These are phyloP conservation scores for Pomatorhinus ruficollis DNA, from an alignment of 2,113 vertebrate genomes.

Conservation along the genomic window DNA sequence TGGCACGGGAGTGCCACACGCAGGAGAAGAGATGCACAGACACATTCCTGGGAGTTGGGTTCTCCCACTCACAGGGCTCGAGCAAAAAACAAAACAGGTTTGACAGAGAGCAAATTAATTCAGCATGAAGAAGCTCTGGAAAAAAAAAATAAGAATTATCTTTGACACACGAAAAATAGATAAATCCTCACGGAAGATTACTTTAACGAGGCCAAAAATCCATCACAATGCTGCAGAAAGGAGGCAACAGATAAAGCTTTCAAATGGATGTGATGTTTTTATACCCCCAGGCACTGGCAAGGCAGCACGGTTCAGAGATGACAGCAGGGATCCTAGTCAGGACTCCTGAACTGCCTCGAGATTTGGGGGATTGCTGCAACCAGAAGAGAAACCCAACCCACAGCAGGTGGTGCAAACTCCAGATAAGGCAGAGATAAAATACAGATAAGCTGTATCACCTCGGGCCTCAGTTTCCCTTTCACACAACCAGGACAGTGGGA, in stretches of 20 bases:
- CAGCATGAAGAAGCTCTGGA: background rate
- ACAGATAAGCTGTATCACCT: background rate
- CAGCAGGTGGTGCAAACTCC: background rate
- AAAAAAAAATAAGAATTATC: background rate
- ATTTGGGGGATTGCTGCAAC: background rate
- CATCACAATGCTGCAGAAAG: background rate
- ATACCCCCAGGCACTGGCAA: background rate
- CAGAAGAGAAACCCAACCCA: background rate
- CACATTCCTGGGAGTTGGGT: background rate
- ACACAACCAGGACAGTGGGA: background rate
- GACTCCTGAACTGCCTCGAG: background rate
- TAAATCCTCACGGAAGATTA: background rate
- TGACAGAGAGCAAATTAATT: constrained; percentile 40
- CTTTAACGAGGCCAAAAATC: constrained; percentile 11
- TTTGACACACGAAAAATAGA: background rate
- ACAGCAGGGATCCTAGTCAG: background rate
- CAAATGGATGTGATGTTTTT: background rate
- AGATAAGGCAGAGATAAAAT: background rate
- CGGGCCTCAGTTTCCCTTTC: background rate
- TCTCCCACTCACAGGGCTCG: background rate
- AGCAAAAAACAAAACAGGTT: background rate
- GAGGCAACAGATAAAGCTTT: background rate
- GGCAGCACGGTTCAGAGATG: background rate
- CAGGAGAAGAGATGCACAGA: background rate
- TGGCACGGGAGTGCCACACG: background rate